Evolutionary conservation across 2,888 invertebrate species (phyloP).

Genomic region (Apoda limacodes): DNA sequence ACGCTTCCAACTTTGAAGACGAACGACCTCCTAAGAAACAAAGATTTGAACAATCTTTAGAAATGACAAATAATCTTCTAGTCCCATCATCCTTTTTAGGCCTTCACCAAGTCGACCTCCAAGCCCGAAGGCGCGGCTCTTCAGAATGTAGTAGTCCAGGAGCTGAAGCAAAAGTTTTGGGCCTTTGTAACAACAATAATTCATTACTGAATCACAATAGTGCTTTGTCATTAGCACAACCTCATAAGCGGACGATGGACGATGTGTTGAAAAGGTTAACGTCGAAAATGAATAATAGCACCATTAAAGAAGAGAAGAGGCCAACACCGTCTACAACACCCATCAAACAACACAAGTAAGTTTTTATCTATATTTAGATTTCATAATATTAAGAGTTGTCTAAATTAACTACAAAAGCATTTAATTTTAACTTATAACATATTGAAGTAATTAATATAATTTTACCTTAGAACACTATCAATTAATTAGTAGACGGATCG

Average conservation of each 20-base stretch:
- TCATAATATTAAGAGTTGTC: constrained; percentile 6
- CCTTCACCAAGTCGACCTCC: constrained; percentile 69
- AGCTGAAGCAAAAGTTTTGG: constrained; percentile 74
- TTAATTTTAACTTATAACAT: not conserved
- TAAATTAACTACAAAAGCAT: no score
- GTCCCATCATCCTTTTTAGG: constrained; percentile 64
- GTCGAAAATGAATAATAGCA: constrained; percentile 86
- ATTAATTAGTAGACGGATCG: not conserved
- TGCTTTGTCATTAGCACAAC: constrained; percentile 57
- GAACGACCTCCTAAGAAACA: constrained; percentile 72
- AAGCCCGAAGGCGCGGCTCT: constrained; percentile 63
- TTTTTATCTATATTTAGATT: constrained; percentile 19
- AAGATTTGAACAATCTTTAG: constrained; percentile 69
- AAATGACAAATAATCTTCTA: constrained; percentile 72
- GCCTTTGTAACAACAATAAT: constrained; percentile 74
- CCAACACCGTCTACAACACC: constrained; percentile 78
- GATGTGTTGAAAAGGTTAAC: constrained; percentile 89
- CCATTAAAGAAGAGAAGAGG: constrained; percentile 78
- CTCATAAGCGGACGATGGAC: constrained; percentile 88
- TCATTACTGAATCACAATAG: constrained; percentile 74
- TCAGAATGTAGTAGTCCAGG: constrained; percentile 82
- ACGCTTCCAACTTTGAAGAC: constrained; percentile 68
- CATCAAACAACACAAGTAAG: constrained; percentile 68
- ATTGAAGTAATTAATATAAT: not conserved
- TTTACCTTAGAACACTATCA: not conserved